Evolutionary conservation across 1,140 invertebrate genomes (phyloP), one percentile per base, ranked within the genome.

Genomic region (Gonatopus flavifemur): DNA sequence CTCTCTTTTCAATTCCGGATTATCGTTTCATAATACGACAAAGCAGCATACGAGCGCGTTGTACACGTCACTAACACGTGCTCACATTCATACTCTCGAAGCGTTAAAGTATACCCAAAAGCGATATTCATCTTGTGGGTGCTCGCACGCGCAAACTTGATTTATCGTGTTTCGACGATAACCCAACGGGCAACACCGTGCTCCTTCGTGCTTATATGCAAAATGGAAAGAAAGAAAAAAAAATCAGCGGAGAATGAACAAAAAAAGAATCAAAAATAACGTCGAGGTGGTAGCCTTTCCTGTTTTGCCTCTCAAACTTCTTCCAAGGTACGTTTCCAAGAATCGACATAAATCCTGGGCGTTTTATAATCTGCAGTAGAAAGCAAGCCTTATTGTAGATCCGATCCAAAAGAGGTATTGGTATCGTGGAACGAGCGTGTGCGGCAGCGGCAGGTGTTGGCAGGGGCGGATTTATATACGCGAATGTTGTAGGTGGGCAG

Each of bases 291-390:
- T 19, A 13, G 36, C 3, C 19, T 46, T 51, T 44, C 22, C 37
- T 25, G 39, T 43, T 46, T 22, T 31, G 4, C 15, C 31, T 33
- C 18, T 35, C 31, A 18, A 16, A n/a, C 28, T 32, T 19, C 7
- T 61, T 58, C 49, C 45, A 44, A 57, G 43, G 28, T 36, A 53
- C 61, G 64, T 69, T 73, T 74, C 72, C 61, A 63, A 56, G 70
- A 76, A 76, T 74, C 64, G 67, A 73, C 73, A 70, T 74, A 73
- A 76, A 76, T 73, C 70, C 64, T 61, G 42, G n/a, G 57, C 62
- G 62, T 64, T 74, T 76, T 73, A 74, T 72, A 74, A 74, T 74
- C 69, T 71, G 63, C 53, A 66, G 52, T 55, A 50, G 57, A 71
- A 69, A 65, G 64, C 61, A 62, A 47, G 58, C 28, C 53, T n/a